Percentiles rank a stretch among this genome's conserved stretches.
phyloP scores from a whole-genome alignment of 2,888 invertebrate species.

The Limnephilus marmoratus region DNA sequence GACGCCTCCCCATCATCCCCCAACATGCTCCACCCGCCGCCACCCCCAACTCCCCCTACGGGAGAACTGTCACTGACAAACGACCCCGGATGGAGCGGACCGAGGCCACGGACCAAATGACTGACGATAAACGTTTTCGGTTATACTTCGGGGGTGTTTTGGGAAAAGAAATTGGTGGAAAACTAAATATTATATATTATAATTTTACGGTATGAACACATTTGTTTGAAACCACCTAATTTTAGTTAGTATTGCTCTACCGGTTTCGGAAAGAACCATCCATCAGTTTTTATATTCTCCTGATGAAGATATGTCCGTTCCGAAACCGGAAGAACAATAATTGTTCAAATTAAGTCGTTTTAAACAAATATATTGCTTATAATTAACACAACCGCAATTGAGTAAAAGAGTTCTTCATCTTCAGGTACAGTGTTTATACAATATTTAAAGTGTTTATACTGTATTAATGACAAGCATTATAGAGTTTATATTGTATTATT shows the following conservation, averaged over 20 bases:
- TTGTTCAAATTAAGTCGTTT: too few species aligned
- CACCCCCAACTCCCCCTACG: not conserved
- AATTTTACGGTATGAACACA: not conserved
- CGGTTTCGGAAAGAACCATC: too few species aligned
- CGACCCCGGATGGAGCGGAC: constrained; percentile 60
- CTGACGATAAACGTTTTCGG: constrained; percentile 55
- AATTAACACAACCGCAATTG: too few species aligned
- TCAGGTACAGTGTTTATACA: too few species aligned
- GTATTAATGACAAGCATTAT: too few species aligned
- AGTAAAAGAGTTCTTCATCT: too few species aligned
- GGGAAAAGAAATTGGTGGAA: constrained; percentile 31
- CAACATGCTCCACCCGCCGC: not conserved
- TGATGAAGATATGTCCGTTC: too few species aligned
- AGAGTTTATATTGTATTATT: too few species aligned
- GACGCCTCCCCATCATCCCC: not conserved
- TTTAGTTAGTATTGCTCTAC: not conserved
- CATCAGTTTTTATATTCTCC: too few species aligned
- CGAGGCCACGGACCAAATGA: constrained; percentile 57
- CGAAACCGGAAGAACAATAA: too few species aligned
- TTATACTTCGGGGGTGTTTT: constrained; percentile 21
- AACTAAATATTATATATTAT: not conserved
- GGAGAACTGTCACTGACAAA: constrained; percentile 65
- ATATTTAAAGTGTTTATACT: too few species aligned
- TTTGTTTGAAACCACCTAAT: not conserved
- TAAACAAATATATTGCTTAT: too few species aligned